Base-by-base conservation (phyloP, 2,797 vertebrate genomes). In the Oreortyx pictus region DNA sequence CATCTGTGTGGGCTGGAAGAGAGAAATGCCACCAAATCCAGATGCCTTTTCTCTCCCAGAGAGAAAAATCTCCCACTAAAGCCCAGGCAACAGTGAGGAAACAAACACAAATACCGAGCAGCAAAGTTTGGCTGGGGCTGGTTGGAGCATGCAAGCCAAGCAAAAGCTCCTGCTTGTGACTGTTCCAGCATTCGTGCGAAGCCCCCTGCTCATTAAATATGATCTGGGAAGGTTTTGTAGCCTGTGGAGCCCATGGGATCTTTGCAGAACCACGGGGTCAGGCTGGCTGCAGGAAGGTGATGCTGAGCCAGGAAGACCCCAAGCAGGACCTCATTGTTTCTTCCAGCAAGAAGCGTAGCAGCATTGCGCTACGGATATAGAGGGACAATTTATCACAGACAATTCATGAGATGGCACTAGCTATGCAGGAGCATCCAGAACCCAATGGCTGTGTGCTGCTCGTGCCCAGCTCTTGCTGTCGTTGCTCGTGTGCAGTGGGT, bases 61-160 rank as follows among this genome's bases (percentile, higher is more conserved):
- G 47, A 90, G 76, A 76, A 76, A 76, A 82, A 86, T 77, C 41
- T 80, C 68, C 43, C 56, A 59, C 59, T 52, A 81, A 13, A 83
- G 66, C 62, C 93, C 70, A 87, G 60, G 84, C 93, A 94, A 95
- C 73, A 0, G 25, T 41, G 66, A 77, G 59, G 46, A 95, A 94
- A 94, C 79, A 88, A 96, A 91, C 64, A 91, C 68, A 95, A 93
- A 94, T 89, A 85, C 11, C 6, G 50, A 25, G 14, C 59, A 47
- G 66, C 27, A 37, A 66, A 81, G 67, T 82, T 88, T 71, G 68
- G 75, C 81, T 90, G 73, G 79, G 89, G 66, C 73, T 78, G 85
- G 47, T 80, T 78, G n/a, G 37, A 92, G 59, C 86, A 77, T 61
- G 72, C 75, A 90, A 64, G 77, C 88, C 88, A 76, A 79, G 67